Evolutionary conservation across 2,888 invertebrate species (phyloP).

Genomic region (Epistrophella euchroma): DNA sequence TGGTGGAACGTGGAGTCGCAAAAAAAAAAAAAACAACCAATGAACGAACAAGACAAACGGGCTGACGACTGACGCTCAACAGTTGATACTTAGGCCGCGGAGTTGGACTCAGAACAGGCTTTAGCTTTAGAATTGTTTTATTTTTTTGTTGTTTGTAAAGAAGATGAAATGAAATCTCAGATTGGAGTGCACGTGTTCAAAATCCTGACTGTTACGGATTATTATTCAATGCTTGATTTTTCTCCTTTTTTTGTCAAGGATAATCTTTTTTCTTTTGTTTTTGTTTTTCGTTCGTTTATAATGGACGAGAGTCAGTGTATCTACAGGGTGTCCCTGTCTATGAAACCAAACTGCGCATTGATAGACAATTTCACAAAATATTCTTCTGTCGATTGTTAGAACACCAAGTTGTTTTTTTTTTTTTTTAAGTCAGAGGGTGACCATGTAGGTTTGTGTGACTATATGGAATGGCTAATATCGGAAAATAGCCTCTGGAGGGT

Average conservation of each 20-base stretch:
- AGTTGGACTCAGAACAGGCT: conserved; percentile 6
- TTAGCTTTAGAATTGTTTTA: conserved; percentile 8
- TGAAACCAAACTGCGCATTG: too few relatives aligned
- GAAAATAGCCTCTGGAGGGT: too few relatives aligned
- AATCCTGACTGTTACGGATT: conserved; percentile 55
- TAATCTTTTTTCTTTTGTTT: conserved; percentile 33
- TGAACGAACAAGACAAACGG: background rate
- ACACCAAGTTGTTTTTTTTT: too few relatives aligned
- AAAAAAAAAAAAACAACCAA: background rate
- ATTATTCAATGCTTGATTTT: conserved; percentile 52
- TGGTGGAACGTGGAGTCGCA: background rate
- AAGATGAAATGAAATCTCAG: conserved; percentile 47
- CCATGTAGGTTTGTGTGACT: too few relatives aligned
- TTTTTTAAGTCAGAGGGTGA: too few relatives aligned
- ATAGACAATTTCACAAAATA: too few relatives aligned
- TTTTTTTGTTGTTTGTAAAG: conserved; percentile 33
- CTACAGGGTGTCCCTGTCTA: conserved; percentile 11
- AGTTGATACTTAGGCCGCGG: background rate
- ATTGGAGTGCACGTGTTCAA: conserved; percentile 56
- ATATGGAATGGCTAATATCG: too few relatives aligned
- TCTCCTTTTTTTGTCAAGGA: conserved; percentile 27
- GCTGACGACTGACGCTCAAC: conserved; percentile 1
- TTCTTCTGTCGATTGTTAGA: too few relatives aligned
- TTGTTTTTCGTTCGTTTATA: conserved; percentile 23
- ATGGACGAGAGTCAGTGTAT: background rate